Percentiles rank a stretch among this genome's conserved stretches.
These are phyloP conservation scores for Turdus rufiventris DNA, from an alignment of 2,113 vertebrate genomes.

Conservation along the genomic window DNA sequence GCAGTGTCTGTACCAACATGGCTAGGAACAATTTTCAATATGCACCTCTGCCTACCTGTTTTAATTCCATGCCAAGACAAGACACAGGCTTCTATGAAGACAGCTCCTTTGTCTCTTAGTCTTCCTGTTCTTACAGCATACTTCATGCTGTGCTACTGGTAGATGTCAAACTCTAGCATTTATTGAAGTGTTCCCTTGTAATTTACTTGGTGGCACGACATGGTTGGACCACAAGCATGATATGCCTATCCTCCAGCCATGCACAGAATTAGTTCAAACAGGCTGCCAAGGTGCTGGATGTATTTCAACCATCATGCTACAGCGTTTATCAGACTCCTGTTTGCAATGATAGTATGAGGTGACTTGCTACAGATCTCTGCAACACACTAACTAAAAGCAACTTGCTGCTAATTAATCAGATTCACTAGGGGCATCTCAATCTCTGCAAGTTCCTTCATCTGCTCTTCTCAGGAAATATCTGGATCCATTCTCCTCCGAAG, in stretches of 20 bases:
- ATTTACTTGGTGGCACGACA: neutral
- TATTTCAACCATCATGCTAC: neutral
- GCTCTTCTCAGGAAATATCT: neutral
- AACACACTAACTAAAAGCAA: neutral
- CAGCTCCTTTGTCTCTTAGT: neutral
- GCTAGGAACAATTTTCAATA: neutral
- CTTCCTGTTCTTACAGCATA: neutral
- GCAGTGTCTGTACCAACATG: neutral
- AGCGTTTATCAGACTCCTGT: neutral
- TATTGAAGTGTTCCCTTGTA: neutral
- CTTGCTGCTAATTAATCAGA: neutral
- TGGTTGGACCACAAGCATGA: neutral
- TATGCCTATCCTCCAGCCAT: rapidly evolving
- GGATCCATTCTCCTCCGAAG: neutral
- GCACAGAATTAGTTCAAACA: neutral
- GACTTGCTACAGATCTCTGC: neutral
- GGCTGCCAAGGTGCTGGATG: neutral
- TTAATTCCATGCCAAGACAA: neutral
- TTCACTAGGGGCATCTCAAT: neutral
- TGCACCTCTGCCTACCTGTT: rapidly evolving
- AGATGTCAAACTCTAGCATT: neutral
- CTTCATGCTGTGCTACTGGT: neutral
- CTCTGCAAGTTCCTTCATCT: neutral
- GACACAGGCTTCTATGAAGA: neutral
- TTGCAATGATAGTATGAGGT: neutral